Conservation (phyloP, 23 tunicate species). For the Diplosoma virens region DNA sequence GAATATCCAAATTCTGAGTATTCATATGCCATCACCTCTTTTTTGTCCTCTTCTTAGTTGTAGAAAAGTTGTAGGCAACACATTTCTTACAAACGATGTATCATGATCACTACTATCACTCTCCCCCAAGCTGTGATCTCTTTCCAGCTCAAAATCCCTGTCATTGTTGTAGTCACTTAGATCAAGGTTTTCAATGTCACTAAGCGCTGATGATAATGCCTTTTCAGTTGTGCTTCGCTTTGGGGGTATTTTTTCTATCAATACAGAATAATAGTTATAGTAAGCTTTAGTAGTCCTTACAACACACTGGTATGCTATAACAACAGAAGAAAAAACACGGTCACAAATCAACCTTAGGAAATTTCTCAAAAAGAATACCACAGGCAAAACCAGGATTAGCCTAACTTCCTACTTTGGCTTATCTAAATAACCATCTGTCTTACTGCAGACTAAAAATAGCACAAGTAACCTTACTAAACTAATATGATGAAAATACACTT, state of each 20-base stretch:
- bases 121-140: neutral
- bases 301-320: neutral
- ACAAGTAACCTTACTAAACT: conserved; percentile 5
- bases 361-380: neutral
- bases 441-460: neutral
- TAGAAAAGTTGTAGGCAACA: neutral
- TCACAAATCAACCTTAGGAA: neutral
- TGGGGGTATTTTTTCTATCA: neutral
- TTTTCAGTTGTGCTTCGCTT: neutral
- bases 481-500: neutral
- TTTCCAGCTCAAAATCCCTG: neutral
- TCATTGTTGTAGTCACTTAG: neutral
- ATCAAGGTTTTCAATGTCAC: neutral
- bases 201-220: neutral
- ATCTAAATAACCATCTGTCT: neutral
- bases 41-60: neutral
- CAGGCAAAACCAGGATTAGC: neutral
- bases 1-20: conserved; percentile 2
- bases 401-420: neutral
- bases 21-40: conserved; percentile 1
- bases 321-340: neutral
- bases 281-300: neutral
- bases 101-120: neutral
- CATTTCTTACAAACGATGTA: neutral
- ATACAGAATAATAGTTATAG: neutral